Evolutionary conservation across 1,140 invertebrate species (phyloP), one percentile per base, ranked within the genome.

Genomic region (Branchinecta lindahli): DNA sequence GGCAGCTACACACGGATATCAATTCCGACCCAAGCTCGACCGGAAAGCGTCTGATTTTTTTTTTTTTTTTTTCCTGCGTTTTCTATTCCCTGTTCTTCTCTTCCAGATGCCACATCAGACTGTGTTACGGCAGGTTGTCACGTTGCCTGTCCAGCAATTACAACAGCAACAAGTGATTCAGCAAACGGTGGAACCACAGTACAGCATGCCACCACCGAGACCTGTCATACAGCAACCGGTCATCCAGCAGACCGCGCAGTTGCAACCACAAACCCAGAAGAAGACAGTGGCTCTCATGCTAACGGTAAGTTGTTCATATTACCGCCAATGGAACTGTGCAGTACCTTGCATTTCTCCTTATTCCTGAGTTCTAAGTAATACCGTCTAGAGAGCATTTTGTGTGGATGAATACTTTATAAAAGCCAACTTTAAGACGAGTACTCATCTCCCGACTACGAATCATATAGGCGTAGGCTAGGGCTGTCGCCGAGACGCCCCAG

Each of bases 211-310:
- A 66, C 75, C 71, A 67, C 72, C 72, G 47, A 68, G 69, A 33
- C 70, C 67, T 44, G 45, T 66, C 47, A 44, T 45, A 65, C 74
- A 72, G 46, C 70, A 73, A 65, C 69, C 66, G 44, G 69, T 72
- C 44, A 67, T 67, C 18, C 66, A 6, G n/a, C 73, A 47, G 68
- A 72, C 66, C 46, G 67, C 66, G 70, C 68, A 66, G 65, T 67
- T 15, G 44, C 44, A 70, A 66, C 72, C 67, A 12, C 69, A 45
- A 70, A 65, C 72, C 46, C 61, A 52, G 8, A 71, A 69, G 8
- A 71, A 71, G 52, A 71, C 66, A 20, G 81, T 81, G 75, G 88
- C 87, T 33, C 80, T 93, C 3, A 90, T 89, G 45, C 83, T 93
- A 46, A 92, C 90, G 77, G 90, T 92, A 79, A 81, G 78, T 77